A percentile compares a stretch with the other conserved stretches of the same genome.
These are phyloP conservation scores for Takifugu bimaculatus DNA, from an alignment of 2,113 vertebrate genomes.

Conservation along the genomic window DNA sequence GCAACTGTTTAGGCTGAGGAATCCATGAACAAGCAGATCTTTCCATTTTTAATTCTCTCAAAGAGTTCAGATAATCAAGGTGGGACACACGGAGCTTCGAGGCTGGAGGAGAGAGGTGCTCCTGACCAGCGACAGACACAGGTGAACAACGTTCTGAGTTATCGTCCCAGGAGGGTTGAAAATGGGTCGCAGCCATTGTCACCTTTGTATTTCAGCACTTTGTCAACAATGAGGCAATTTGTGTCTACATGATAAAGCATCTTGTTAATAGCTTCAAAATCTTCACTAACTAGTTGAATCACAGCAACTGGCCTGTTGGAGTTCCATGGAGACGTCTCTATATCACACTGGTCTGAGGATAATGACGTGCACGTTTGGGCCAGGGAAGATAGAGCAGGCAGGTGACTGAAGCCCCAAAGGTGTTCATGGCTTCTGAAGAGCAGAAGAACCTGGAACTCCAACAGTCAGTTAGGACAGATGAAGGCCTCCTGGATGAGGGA, in stretches of 20 bases:
- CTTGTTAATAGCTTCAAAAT: too few relatives aligned
- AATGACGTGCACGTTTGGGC: too few relatives aligned
- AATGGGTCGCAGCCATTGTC: slow-evolving; percentile 38
- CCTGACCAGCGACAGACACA: slow-evolving; percentile 52
- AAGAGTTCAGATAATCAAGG: slow-evolving; percentile 53
- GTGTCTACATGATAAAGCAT: slow-evolving; percentile 40
- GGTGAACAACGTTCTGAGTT: slow-evolving; percentile 43
- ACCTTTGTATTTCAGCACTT: slow-evolving; percentile 24
- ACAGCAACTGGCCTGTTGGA: too few relatives aligned
- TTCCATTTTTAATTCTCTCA: background rate
- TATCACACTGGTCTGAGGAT: too few relatives aligned
- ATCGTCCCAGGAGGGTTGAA: slow-evolving; percentile 12
- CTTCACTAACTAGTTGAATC: too few relatives aligned
- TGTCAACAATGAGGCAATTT: slow-evolving; percentile 34
- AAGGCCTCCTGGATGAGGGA: too few relatives aligned
- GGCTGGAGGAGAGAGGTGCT: slow-evolving; percentile 30
- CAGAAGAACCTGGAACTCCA: too few relatives aligned
- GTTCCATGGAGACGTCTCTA: too few relatives aligned
- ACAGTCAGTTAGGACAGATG: too few relatives aligned
- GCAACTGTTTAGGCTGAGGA: background rate
- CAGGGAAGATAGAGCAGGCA: too few relatives aligned
- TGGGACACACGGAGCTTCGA: slow-evolving; percentile 47
- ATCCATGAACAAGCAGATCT: background rate
- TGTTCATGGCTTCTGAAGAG: too few relatives aligned
- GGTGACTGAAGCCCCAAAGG: too few relatives aligned